These are phyloP conservation scores for Triplophysa bombifrons DNA, from an alignment of 2,797 vertebrate species.

Conservation along the genomic window DNA sequence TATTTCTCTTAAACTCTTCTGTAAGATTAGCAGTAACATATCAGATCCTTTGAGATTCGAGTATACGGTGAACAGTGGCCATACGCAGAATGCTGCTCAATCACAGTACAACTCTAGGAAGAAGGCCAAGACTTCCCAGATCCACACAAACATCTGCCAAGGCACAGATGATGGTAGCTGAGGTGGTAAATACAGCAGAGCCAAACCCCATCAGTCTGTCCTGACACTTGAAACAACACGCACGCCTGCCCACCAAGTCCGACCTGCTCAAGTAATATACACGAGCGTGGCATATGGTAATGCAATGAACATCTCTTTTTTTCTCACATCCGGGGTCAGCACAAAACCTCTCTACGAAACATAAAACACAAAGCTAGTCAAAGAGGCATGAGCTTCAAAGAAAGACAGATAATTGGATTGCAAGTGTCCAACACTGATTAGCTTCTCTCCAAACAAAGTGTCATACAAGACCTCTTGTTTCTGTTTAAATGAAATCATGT, in stretches of 20 bases:
- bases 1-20: neutral
- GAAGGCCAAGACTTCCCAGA: conserved; percentile 1
- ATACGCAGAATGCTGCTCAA: neutral
- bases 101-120: neutral
- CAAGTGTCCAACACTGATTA: conserved; percentile 30
- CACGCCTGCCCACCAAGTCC: neutral
- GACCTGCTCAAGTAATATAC: neutral
- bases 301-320: neutral
- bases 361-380: neutral
- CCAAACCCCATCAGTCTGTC: neutral
- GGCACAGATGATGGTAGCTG: neutral
- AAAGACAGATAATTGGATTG: conserved; percentile 19
- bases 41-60: neutral
- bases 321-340: conserved; percentile 8
- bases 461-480: conserved; percentile 4
- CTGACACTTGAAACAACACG: neutral
- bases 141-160: neutral
- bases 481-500: conserved; percentile 17
- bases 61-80: neutral
- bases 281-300: neutral
- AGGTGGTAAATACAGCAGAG: neutral
- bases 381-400: neutral
- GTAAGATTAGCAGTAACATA: neutral
- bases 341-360: neutral
- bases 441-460: conserved; percentile 5